Conservation (phyloP, 2,797 vertebrate genomes). For the Acestrorhynchus altus region DNA sequence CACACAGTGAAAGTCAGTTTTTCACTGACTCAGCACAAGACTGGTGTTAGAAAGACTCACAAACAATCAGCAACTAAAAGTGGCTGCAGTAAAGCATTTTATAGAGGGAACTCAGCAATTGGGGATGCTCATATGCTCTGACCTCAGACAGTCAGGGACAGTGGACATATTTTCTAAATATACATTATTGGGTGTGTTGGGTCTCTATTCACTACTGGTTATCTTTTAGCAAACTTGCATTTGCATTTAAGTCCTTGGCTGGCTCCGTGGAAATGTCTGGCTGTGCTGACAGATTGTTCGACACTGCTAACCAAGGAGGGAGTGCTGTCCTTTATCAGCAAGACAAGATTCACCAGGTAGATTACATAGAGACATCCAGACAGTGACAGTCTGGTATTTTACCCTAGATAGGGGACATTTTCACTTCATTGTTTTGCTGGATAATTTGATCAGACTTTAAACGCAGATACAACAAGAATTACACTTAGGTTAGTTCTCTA, state of each 20-base stretch:
- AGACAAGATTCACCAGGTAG: slow-evolving; percentile 46
- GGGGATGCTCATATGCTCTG: too few relatives aligned
- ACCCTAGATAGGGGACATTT: neutral
- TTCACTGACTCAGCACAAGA: too few relatives aligned
- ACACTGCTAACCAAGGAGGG: slow-evolving; percentile 49
- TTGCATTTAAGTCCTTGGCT: slow-evolving; percentile 13
- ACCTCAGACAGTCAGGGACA: too few relatives aligned
- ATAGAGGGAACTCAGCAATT: too few relatives aligned
- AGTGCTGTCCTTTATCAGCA: slow-evolving; percentile 45
- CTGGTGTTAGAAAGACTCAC: too few relatives aligned
- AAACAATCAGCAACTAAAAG: too few relatives aligned
- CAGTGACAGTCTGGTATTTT: slow-evolving; percentile 24
- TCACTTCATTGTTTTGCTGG: slow-evolving; percentile 14
- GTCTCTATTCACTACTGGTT: slow-evolving; percentile 38
- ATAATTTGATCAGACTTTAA: neutral
- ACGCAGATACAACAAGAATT: slow-evolving; percentile 4
- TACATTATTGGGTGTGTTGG: too few relatives aligned
- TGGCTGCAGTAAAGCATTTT: too few relatives aligned
- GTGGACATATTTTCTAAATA: too few relatives aligned
- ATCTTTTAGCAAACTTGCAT: slow-evolving; percentile 43
- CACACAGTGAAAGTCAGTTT: too few relatives aligned
- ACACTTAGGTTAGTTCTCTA: neutral
- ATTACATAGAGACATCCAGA: slow-evolving; percentile 36
- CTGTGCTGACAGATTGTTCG: slow-evolving; percentile 41
- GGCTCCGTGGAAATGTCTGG: slow-evolving; percentile 44